Conservation (phyloP, 2,888 invertebrate species). For the Hofmannophila pseudospretella region DNA sequence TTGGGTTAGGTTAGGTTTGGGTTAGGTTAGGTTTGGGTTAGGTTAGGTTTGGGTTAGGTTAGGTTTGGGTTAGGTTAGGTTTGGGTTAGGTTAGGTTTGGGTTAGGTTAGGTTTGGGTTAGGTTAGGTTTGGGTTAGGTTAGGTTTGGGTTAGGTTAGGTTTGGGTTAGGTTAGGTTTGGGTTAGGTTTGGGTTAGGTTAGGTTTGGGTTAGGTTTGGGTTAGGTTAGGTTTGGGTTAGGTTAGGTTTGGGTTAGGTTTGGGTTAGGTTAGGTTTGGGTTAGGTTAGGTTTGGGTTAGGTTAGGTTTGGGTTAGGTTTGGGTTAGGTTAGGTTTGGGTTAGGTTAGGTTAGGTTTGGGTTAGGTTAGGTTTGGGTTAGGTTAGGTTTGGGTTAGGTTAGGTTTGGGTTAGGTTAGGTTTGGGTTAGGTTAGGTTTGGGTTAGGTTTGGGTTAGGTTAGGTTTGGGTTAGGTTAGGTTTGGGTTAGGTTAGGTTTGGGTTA, state of each 20-base stretch:
- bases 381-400: constrained; percentile 13
- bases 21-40: too few relatives aligned
- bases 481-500: constrained; percentile 16
- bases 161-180: constrained; percentile 12
- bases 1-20: constrained; percentile 10
- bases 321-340: constrained; percentile 19
- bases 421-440: constrained; percentile 16
- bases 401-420: constrained; percentile 17
- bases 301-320: constrained; percentile 20
- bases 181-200: constrained; percentile 12
- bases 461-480: constrained; percentile 14
- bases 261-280: constrained; percentile 20
- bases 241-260: constrained; percentile 12
- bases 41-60: constrained; percentile 12
- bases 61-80: constrained; percentile 13
- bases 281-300: constrained; percentile 20
- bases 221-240: constrained; percentile 12
- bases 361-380: constrained; percentile 10
- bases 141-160: too few relatives aligned
- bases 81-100: too few relatives aligned
- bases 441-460: constrained; percentile 15
- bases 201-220: constrained; percentile 9
- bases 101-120: constrained; percentile 13
- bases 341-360: constrained; percentile 18
- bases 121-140: constrained; percentile 10